A percentile compares a stretch with the other conserved stretches of the same genome.
These are phyloP conservation scores for Pongo pygmaeus DNA, from an alignment of 2,113 vertebrate species.

Conservation along the genomic window DNA sequence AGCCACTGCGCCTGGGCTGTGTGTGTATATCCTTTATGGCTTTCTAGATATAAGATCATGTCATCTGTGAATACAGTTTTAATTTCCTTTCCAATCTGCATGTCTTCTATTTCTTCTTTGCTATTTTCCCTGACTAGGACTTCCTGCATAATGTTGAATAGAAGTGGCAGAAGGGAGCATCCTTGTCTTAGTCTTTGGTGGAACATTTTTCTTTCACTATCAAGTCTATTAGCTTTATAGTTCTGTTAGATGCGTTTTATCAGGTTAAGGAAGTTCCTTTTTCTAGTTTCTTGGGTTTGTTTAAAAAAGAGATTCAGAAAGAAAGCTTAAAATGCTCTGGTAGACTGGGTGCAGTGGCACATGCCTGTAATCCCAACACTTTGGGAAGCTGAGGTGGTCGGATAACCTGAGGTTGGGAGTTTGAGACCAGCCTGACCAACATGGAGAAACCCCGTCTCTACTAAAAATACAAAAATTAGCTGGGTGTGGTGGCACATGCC, in stretches of 20 bases:
- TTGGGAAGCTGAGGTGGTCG: no score
- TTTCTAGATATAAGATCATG: not conserved
- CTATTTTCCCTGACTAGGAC: not conserved
- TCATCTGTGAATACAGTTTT: not conserved
- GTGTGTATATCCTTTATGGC: not conserved
- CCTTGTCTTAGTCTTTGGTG: not conserved
- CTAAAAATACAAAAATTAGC: no score
- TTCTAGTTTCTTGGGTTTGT: not conserved
- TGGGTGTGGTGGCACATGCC: no score
- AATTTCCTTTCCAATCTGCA: not conserved
- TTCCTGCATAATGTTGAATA: not conserved
- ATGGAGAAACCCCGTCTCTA: no score
- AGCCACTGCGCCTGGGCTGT: no score
- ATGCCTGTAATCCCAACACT: no score
- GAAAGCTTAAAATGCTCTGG: not conserved
- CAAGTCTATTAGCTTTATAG: not conserved
- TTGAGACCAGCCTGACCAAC: no score
- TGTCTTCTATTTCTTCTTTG: not conserved
- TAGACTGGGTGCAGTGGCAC: no score
- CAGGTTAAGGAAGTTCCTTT: not conserved
- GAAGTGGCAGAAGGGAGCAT: not conserved
- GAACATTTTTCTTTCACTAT: not conserved
- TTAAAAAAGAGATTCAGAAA: not conserved
- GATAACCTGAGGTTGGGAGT: no score
- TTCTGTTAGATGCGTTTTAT: slow-evolving; percentile 1